Conservation (phyloP, 2,113 vertebrate species). For the Junco hyemalis region DNA sequence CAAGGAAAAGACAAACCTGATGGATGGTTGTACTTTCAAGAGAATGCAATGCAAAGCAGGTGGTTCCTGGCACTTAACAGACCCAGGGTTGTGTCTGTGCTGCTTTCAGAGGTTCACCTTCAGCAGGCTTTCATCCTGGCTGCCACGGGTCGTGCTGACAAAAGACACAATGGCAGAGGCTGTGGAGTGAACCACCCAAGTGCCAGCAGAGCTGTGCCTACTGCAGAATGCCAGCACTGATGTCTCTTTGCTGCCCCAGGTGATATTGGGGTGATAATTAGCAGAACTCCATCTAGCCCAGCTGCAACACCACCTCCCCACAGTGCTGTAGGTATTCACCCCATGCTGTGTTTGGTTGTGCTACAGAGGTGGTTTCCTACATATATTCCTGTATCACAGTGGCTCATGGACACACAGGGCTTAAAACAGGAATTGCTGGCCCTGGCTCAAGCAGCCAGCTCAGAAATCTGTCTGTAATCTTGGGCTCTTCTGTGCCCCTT, state of each 20-base stretch:
- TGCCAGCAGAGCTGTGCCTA: rapidly evolving
- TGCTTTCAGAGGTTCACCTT: not conserved
- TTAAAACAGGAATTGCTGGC: not conserved
- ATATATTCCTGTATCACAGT: not conserved
- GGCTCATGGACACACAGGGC: no score
- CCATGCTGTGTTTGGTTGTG: rapidly evolving
- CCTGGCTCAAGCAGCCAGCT: not conserved
- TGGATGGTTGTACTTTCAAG: not conserved
- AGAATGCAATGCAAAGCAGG: not conserved
- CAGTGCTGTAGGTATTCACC: not conserved
- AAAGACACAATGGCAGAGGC: not conserved
- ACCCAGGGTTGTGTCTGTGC: rapidly evolving
- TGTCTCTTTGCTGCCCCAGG: not conserved
- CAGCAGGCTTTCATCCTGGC: not conserved
- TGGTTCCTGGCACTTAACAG: not conserved
- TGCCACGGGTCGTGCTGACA: rapidly evolving
- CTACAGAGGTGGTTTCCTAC: not conserved
- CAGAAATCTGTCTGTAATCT: not conserved
- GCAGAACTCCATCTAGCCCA: not conserved
- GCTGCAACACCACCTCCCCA: rapidly evolving
- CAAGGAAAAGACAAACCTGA: not conserved
- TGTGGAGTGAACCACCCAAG: rapidly evolving
- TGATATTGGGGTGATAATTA: not conserved
- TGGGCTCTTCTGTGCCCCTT: not conserved
- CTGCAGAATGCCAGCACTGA: not conserved